phyloP scores from a whole-genome alignment of 2,113 vertebrate species.

The Nettapus auritus region DNA sequence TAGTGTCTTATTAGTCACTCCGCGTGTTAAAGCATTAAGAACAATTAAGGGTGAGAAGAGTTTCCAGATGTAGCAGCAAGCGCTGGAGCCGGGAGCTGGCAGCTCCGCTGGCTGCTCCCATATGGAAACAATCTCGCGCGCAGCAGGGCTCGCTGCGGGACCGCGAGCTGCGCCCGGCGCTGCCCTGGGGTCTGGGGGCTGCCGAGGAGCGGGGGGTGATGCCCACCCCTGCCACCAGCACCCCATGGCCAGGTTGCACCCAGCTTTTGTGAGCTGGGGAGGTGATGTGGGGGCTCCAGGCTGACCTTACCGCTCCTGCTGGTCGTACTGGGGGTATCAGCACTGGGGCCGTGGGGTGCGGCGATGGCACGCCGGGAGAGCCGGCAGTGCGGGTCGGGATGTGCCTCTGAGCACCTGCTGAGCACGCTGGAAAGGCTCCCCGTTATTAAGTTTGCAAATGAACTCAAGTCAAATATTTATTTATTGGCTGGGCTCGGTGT shows the following conservation, averaged over 20 bases:
- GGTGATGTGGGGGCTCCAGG: rapidly evolving
- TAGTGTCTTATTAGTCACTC: conserved; percentile 72
- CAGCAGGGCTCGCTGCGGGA: rapidly evolving
- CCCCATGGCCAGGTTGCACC: rapidly evolving
- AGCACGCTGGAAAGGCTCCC: not conserved
- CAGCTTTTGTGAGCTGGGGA: not conserved
- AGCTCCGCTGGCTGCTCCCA: conserved; percentile 6
- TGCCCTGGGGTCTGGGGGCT: rapidly evolving
- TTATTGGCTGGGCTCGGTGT: not conserved
- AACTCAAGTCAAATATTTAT: not conserved
- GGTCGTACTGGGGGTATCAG: not conserved
- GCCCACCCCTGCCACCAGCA: rapidly evolving
- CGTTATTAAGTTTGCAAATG: not conserved
- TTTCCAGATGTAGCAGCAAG: conserved; percentile 67
- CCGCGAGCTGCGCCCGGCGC: not conserved
- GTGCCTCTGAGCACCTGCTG: rapidly evolving
- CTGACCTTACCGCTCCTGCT: rapidly evolving
- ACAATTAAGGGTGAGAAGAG: conserved; percentile 76
- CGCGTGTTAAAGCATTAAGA: conserved; percentile 71
- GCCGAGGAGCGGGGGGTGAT: rapidly evolving
- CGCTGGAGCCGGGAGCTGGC: conserved; percentile 30
- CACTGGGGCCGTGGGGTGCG: not conserved
- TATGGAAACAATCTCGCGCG: not conserved
- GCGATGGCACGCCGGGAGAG: not conserved
- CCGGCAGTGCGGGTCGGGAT: rapidly evolving